Percentiles rank a stretch among this genome's conserved stretches.
These are phyloP conservation scores for Megaleporinus macrocephalus DNA, from an alignment of 2,113 vertebrate genomes.

Conservation along the genomic window DNA sequence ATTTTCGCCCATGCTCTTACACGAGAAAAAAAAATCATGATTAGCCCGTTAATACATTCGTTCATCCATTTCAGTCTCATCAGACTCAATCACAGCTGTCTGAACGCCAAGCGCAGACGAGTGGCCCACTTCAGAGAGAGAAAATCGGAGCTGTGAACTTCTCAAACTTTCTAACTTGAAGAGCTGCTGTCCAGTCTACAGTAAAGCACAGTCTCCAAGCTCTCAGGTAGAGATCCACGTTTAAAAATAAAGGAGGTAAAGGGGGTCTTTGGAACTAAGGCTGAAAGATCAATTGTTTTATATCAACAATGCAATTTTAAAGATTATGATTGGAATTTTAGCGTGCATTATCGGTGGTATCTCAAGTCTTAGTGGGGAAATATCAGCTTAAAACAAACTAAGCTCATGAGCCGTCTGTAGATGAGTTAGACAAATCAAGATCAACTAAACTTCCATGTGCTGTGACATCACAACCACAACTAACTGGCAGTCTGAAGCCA, in stretches of 20 bases:
- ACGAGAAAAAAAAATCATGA: slow-evolving; percentile 23
- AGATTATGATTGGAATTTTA: too few species aligned
- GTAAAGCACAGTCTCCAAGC: neutral
- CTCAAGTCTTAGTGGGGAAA: too few species aligned
- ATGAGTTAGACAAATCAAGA: too few species aligned
- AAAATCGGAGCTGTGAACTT: slow-evolving; percentile 22
- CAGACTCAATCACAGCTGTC: slow-evolving; percentile 28
- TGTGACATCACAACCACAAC: too few species aligned
- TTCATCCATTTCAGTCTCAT: slow-evolving; percentile 35
- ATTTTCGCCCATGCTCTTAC: slow-evolving; percentile 21
- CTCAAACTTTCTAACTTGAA: slow-evolving; percentile 8
- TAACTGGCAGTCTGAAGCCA: too few species aligned
- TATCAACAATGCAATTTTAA: too few species aligned
- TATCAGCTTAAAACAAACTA: too few species aligned
- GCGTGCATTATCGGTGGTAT: too few species aligned
- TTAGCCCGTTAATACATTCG: slow-evolving; percentile 29
- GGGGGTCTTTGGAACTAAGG: neutral
- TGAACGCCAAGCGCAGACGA: slow-evolving; percentile 17
- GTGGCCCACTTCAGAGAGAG: neutral
- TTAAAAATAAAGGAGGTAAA: neutral
- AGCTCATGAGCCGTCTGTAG: too few species aligned
- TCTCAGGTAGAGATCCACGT: neutral
- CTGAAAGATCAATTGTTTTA: neutral
- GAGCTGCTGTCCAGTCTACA: slow-evolving; percentile 5
- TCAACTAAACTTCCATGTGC: too few species aligned